Conservation (phyloP, 1,140 invertebrate species). For the Zaprionus gabonicus region DNA sequence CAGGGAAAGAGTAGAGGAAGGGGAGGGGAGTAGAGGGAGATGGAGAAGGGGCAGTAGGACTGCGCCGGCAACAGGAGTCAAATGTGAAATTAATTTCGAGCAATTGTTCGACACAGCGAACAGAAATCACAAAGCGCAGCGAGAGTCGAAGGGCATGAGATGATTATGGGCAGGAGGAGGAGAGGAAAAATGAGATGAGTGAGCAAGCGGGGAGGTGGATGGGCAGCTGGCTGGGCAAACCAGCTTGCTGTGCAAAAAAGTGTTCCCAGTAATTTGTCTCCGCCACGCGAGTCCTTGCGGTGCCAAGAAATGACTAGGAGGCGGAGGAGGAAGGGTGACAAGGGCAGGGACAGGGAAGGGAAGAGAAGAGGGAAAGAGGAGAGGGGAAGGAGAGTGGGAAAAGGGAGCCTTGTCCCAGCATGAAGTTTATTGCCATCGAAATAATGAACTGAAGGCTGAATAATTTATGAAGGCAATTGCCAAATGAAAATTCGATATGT, state of each 20-base stretch:
- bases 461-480: conserved; percentile 67
- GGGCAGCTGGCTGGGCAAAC: conserved; percentile 39
- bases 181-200: neutral
- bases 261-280: conserved; percentile 62
- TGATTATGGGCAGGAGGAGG: neutral
- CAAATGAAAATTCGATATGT: conserved; percentile 54
- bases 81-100: conserved; percentile 67
- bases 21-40: neutral
- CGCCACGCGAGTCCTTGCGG: conserved; percentile 15
- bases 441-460: conserved; percentile 60
- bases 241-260: conserved; percentile 51
- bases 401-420: neutral
- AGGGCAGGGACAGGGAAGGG: neutral
- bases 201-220: neutral
- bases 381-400: neutral
- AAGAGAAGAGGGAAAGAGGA: too few relatives aligned
- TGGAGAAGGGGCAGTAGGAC: neutral
- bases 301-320: neutral
- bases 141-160: neutral
- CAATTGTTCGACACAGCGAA: conserved; percentile 61
- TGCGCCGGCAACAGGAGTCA: conserved; percentile 58
- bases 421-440: conserved; percentile 63
- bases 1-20: neutral
- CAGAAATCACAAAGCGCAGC: conserved; percentile 52
- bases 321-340: too few relatives aligned